phyloP scores from a whole-genome alignment of 2,888 invertebrate genomes.

The Aethes cnicana region DNA sequence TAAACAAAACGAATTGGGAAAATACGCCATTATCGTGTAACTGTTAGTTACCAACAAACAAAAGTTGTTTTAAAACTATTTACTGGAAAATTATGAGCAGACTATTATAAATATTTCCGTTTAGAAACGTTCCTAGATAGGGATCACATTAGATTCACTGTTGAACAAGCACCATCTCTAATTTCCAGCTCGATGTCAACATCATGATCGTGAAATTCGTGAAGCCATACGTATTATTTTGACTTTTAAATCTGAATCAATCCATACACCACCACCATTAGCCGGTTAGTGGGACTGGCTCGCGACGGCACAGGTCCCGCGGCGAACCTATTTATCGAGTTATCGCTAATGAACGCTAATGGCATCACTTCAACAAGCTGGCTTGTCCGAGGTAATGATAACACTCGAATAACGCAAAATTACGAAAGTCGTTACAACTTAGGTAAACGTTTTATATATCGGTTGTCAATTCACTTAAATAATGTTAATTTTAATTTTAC shows the following conservation, averaged over 20 bases:
- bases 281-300: conserved; percentile 1
- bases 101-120: too few species aligned
- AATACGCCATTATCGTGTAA: conserved; percentile 8
- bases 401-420: conserved; percentile 3
- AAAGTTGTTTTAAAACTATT: neutral
- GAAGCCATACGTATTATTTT: neutral
- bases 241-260: neutral
- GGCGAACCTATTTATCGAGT: conserved; percentile 48
- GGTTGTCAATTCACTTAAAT: too few species aligned
- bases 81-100: too few species aligned
- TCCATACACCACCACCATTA: neutral
- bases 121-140: too few species aligned
- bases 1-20: conserved; percentile 7
- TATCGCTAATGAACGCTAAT: conserved; percentile 49
- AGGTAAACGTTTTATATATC: too few species aligned
- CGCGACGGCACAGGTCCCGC: conserved; percentile 26
- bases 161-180: too few species aligned
- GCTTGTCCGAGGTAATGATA: conserved; percentile 16
- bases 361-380: conserved; percentile 40
- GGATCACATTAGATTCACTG: too few species aligned
- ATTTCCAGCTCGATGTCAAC: too few species aligned
- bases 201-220: too few species aligned
- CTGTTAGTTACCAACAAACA: conserved; percentile 1
- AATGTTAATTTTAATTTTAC: too few species aligned
- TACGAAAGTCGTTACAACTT: too few species aligned